phyloP scores from a whole-genome alignment of 2,888 invertebrate genomes.

The Vannuccia rotundouncinata region DNA sequence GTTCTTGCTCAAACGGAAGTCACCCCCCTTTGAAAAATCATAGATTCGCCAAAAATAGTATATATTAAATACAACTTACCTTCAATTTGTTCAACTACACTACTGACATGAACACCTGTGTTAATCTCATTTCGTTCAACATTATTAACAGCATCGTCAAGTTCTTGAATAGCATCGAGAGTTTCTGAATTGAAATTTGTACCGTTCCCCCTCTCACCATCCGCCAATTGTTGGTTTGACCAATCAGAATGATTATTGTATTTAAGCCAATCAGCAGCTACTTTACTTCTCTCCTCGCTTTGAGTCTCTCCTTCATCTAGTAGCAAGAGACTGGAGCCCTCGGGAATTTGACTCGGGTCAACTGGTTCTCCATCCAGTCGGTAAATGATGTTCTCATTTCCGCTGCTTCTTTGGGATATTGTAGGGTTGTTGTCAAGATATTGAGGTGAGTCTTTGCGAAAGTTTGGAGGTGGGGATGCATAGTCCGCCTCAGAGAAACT shows the following conservation, averaged over 20 bases:
- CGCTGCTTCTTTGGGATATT: not conserved
- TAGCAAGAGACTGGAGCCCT: constrained; percentile 8
- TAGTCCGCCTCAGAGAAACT: not conserved
- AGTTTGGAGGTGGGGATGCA: not conserved
- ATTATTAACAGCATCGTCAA: constrained; percentile 49
- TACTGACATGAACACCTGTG: not conserved
- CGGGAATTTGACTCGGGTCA: constrained; percentile 1
- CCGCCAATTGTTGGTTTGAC: not conserved
- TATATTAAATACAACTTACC: not conserved
- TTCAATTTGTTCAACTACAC: not conserved
- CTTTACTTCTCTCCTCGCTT: not conserved
- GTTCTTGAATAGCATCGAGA: constrained; percentile 44
- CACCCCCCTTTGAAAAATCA: no score
- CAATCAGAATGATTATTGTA: not conserved
- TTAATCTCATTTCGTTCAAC: constrained; percentile 43
- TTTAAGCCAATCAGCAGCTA: not conserved
- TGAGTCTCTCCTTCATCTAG: not conserved
- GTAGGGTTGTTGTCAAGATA: not conserved
- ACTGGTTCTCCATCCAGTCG: constrained; percentile 33
- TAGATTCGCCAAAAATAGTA: no score
- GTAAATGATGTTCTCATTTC: not conserved
- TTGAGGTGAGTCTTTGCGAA: not conserved
- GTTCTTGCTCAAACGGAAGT: no score
- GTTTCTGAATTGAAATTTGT: not conserved
- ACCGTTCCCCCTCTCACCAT: not conserved